A percentile compares a stretch with the other conserved stretches of the same genome.
Conservation (phyloP, 1,140 invertebrate species). For the Diachasmimorpha longicaudata region DNA sequence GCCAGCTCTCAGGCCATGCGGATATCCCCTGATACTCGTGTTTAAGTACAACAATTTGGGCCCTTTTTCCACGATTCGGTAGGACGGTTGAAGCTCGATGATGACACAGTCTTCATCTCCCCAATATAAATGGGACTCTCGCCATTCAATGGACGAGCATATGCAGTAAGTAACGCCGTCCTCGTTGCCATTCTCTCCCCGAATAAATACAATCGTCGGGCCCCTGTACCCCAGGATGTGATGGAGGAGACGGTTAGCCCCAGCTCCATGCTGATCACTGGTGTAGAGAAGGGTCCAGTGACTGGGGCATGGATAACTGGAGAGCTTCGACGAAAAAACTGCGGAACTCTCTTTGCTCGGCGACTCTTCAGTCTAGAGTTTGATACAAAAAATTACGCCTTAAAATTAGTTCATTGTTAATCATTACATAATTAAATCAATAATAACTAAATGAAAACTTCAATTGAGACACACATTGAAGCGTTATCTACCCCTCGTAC, state of each 20-base stretch:
- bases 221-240: slow-evolving; percentile 86
- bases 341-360: slow-evolving; percentile 43
- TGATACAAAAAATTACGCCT: background rate
- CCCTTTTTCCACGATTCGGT: slow-evolving; percentile 71
- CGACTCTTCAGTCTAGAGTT: slow-evolving; percentile 44
- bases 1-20: slow-evolving; percentile 82
- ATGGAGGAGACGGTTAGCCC: slow-evolving; percentile 85
- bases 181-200: slow-evolving; percentile 51
- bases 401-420: too few relatives aligned
- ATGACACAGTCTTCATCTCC: slow-evolving; percentile 79
- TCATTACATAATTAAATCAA: too few relatives aligned
- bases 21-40: slow-evolving; percentile 81
- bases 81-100: slow-evolving; percentile 82
- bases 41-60: slow-evolving; percentile 85
- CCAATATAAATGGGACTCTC: slow-evolving; percentile 83
- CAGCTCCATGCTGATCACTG: slow-evolving; percentile 82
- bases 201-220: slow-evolving; percentile 80
- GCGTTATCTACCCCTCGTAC: slow-evolving; percentile 33
- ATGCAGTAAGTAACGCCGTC: slow-evolving; percentile 76
- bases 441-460: too few relatives aligned
- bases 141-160: slow-evolving; percentile 82
- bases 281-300: slow-evolving; percentile 88
- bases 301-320: slow-evolving; percentile 65
- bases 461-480: background rate
- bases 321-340: slow-evolving; percentile 50